Percentiles rank a stretch among this genome's conserved stretches.
These are phyloP conservation scores for Parazoanthus swiftii DNA, from an alignment of 92 coral and sea anemone species.

Conservation along the genomic window DNA sequence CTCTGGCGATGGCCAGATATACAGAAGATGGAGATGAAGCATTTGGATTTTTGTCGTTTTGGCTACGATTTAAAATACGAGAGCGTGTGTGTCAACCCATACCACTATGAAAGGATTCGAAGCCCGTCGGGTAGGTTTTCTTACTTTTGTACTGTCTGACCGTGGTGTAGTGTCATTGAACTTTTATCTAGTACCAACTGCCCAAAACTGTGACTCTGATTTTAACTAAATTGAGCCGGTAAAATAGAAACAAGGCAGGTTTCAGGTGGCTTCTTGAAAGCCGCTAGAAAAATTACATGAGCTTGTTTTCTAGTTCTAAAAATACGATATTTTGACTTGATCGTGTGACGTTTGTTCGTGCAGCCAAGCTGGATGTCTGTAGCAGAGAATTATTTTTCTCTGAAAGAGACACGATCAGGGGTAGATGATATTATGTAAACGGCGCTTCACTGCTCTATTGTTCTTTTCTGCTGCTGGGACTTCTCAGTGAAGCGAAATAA, in stretches of 20 bases:
- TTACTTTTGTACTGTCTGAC: conserved; percentile 22
- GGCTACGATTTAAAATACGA: conserved; percentile 98
- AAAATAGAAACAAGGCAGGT: not conserved
- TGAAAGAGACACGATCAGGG: conserved; percentile 41
- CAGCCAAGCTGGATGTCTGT: conserved; percentile 19
- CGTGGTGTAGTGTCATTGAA: conserved; percentile 13
- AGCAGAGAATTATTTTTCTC: conserved; percentile 4
- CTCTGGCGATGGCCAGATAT: conserved; percentile 99
- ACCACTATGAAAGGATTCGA: conserved; percentile 97
- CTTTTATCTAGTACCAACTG: not conserved
- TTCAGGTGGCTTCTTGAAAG: not conserved
- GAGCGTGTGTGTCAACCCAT: conserved; percentile 99
- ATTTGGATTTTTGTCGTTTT: conserved; percentile 96
- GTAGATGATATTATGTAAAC: conserved; percentile 36
- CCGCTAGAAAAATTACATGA: not conserved
- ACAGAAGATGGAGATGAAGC: conserved; percentile 99
- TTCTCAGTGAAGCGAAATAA: conserved; percentile 24
- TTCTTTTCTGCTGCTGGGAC: conserved; percentile 41
- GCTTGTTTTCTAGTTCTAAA: not conserved
- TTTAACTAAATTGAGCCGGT: not conserved
- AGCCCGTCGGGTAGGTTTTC: conserved; percentile 87
- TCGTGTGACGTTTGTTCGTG: conserved; percentile 8
- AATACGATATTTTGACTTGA: not conserved
- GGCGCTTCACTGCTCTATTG: conserved; percentile 33
- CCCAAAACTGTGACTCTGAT: conserved; percentile 12